Percentiles rank a stretch among this genome's conserved stretches.
These are phyloP conservation scores for Drosophila parvula DNA, from an alignment of 1,140 invertebrate genomes.

Conservation along the genomic window DNA sequence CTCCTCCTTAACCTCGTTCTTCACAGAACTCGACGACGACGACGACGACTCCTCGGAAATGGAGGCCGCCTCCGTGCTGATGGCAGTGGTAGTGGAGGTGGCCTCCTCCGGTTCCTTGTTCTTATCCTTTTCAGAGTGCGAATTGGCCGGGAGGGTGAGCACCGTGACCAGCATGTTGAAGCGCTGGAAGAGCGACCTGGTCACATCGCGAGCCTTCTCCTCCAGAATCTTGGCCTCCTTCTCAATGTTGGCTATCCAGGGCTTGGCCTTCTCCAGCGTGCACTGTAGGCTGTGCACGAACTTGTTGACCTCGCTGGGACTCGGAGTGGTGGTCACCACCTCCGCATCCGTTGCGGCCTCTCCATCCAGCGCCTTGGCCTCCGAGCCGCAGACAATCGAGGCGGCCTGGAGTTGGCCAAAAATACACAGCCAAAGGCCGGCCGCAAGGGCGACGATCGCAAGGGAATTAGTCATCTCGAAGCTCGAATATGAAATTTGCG, in stretches of 20 bases:
- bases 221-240: conserved; percentile 72
- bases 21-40: background rate
- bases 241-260: conserved; percentile 73
- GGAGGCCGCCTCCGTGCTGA: background rate
- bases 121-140: conserved; percentile 13
- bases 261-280: conserved; percentile 72
- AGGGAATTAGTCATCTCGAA: conserved; percentile 47
- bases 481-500: background rate
- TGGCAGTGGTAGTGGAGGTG: background rate
- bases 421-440: conserved; percentile 16
- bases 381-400: conserved; percentile 55
- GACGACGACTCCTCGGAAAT: background rate
- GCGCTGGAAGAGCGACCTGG: conserved; percentile 50
- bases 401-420: conserved; percentile 42
- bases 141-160: conserved; percentile 14
- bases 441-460: conserved; percentile 1
- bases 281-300: conserved; percentile 74
- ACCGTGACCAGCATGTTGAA: conserved; percentile 45
- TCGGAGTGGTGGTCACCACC: conserved; percentile 29
- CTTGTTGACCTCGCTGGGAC: conserved; percentile 67
- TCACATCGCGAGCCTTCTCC: conserved; percentile 57
- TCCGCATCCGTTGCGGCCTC: background rate
- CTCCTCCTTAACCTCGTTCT: conserved; percentile 17
- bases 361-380: conserved; percentile 22
- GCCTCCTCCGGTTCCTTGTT: conserved; percentile 3